Evolutionary conservation across 2,113 vertebrate species (phyloP).

Genomic region (Hippocampus barbouri): DNA sequence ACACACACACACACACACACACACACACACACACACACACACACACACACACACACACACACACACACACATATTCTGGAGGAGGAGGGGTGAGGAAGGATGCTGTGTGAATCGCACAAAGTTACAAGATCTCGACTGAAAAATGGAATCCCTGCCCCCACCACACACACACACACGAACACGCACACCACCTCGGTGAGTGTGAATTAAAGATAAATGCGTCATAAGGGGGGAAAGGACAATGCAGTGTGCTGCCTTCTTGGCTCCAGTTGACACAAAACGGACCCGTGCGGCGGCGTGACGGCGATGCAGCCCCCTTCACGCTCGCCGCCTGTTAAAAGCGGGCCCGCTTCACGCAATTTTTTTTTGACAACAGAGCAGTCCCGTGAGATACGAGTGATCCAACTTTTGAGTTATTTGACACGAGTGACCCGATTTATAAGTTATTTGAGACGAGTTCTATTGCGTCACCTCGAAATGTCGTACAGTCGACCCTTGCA

Average conservation of each 20-base stretch:
- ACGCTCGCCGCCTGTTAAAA: too few species aligned
- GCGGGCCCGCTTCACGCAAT: too few species aligned
- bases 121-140: slow-evolving; percentile 9
- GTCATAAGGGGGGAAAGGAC: slow-evolving; percentile 18
- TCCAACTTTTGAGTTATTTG: too few species aligned
- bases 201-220: slow-evolving; percentile 41
- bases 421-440: too few species aligned
- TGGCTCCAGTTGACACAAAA: background rate
- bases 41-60: background rate
- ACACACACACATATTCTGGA: slow-evolving; percentile 22
- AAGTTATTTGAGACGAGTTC: too few species aligned
- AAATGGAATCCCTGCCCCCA: slow-evolving; percentile 22
- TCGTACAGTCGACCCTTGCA: too few species aligned
- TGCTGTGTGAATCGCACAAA: slow-evolving; percentile 22
- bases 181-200: slow-evolving; percentile 4
- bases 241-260: slow-evolving; percentile 1
- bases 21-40: too few species aligned
- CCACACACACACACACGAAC: slow-evolving; percentile 15
- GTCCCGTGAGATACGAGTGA: too few species aligned
- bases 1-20: too few species aligned
- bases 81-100: slow-evolving; percentile 19
- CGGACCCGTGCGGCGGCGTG: background rate
- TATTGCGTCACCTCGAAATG: too few species aligned
- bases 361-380: too few species aligned
- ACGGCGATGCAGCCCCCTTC: too few species aligned